These are phyloP conservation scores for Timema cristinae DNA, from an alignment of 2,888 invertebrate species.

Conservation along the genomic window DNA sequence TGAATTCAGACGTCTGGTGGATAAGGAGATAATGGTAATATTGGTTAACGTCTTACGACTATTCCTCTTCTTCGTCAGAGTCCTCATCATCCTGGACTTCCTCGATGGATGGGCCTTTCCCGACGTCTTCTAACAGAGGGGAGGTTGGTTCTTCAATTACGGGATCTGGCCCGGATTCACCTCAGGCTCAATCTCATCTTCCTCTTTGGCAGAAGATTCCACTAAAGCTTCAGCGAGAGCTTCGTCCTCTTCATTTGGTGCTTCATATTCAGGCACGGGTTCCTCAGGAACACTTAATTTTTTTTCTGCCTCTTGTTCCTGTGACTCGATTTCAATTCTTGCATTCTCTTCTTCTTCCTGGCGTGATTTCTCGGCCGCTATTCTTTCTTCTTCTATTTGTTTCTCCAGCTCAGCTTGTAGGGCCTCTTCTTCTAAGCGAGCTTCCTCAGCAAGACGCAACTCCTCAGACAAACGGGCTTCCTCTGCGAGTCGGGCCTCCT, in stretches of 20 bases:
- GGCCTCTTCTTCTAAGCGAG: constrained; percentile 31
- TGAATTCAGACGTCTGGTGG: neutral
- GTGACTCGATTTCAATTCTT: constrained; percentile 37
- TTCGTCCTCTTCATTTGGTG: constrained; percentile 41
- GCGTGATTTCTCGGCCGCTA: constrained; percentile 45
- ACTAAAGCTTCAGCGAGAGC: constrained; percentile 38
- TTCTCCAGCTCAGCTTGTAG: constrained; percentile 40
- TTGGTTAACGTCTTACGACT: neutral
- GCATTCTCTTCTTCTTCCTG: constrained; percentile 24
- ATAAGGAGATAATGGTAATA: constrained; percentile 10
- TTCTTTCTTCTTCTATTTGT: constrained; percentile 61
- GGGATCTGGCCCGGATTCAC: constrained; percentile 20
- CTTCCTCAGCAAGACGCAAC: constrained; percentile 49
- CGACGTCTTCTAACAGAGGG: constrained; percentile 13
- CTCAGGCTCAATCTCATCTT: constrained; percentile 24
- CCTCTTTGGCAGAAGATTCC: constrained; percentile 25
- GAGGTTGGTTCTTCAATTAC: constrained; percentile 28
- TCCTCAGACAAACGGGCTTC: constrained; percentile 43
- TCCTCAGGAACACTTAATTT: constrained; percentile 30
- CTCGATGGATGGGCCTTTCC: constrained; percentile 17
- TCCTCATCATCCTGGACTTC: constrained; percentile 18
- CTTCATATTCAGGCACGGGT: constrained; percentile 43
- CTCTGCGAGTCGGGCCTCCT: constrained; percentile 41
- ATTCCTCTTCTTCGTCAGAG: constrained; percentile 21
- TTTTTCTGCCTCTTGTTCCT: constrained; percentile 38